A percentile compares a stretch with the other conserved stretches of the same genome.
Evolutionary conservation across 2,888 invertebrate species (phyloP).

Genomic region (Sminthurides aquaticus): DNA sequence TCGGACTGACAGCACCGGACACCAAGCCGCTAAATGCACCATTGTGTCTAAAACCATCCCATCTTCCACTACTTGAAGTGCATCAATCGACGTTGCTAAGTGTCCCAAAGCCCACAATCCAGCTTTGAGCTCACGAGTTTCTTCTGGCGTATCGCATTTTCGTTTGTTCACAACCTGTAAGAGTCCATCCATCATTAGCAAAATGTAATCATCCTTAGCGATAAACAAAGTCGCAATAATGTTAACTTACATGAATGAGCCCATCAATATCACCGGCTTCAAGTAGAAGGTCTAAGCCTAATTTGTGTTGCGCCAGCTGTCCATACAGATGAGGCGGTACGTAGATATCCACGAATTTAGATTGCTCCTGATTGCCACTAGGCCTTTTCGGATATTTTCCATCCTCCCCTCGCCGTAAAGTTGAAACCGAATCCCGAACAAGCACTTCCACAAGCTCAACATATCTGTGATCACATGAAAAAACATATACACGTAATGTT

Average conservation of each 20-base stretch:
- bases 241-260: conserved; percentile 32
- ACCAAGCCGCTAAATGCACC: conserved; percentile 66
- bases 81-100: conserved; percentile 67
- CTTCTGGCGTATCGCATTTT: conserved; percentile 58
- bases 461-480: conserved; percentile 65
- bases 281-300: conserved; percentile 54
- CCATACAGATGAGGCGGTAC: conserved; percentile 76
- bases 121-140: conserved; percentile 72
- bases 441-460: conserved; percentile 81
- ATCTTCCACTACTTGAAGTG: conserved; percentile 63
- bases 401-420: conserved; percentile 71
- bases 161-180: conserved; percentile 34
- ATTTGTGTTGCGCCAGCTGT: conserved; percentile 65
- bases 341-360: conserved; percentile 46
- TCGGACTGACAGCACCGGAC: conserved; percentile 76
- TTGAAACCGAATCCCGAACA: conserved; percentile 77
- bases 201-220: too few species aligned
- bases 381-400: conserved; percentile 65
- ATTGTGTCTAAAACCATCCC: conserved; percentile 51
- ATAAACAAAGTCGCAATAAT: too few species aligned
- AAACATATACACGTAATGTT: conserved; percentile 14
- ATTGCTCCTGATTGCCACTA: conserved; percentile 50
- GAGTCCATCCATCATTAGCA: background rate
- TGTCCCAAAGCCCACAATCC: conserved; percentile 83
- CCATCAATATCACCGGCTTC: conserved; percentile 44